phyloP scores from a whole-genome alignment of 2,888 invertebrate genomes.

The Drosophila fungiperda region DNA sequence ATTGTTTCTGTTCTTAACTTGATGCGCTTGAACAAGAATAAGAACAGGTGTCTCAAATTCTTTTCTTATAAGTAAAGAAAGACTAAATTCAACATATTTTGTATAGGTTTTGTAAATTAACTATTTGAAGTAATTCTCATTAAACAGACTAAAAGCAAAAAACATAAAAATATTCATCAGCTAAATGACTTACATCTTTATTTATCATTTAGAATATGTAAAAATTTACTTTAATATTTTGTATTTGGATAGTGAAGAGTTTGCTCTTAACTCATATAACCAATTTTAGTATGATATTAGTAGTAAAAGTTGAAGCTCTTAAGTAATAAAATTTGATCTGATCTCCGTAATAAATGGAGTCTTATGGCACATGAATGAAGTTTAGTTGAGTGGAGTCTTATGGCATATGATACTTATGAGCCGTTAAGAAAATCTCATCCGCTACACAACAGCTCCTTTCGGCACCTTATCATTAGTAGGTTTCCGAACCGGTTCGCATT shows the following conservation, averaged over 20 bases:
- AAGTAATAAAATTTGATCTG: conserved; percentile 11
- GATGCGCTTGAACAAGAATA: neutral
- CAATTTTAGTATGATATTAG: neutral
- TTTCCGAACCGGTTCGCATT: conserved; percentile 17
- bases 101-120: neutral
- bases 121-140: neutral
- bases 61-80: neutral
- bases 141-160: neutral
- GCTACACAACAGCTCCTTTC: conserved; percentile 5
- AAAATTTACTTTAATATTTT: neutral
- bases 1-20: conserved; percentile 4
- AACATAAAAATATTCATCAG: neutral
- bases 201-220: neutral
- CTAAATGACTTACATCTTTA: neutral
- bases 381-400: conserved; percentile 1
- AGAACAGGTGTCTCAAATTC: neutral
- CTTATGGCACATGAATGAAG: neutral
- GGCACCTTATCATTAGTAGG: conserved; percentile 5
- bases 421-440: conserved; percentile 1
- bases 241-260: neutral
- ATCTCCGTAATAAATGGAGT: neutral
- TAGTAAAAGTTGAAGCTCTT: neutral
- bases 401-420: conserved; percentile 3
- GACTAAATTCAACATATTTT: neutral
- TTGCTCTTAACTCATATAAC: neutral